A percentile compares a stretch with the other conserved stretches of the same genome.
phyloP scores from a whole-genome alignment of 2,888 invertebrate species.

The Hirtodrosophila alboralis region DNA sequence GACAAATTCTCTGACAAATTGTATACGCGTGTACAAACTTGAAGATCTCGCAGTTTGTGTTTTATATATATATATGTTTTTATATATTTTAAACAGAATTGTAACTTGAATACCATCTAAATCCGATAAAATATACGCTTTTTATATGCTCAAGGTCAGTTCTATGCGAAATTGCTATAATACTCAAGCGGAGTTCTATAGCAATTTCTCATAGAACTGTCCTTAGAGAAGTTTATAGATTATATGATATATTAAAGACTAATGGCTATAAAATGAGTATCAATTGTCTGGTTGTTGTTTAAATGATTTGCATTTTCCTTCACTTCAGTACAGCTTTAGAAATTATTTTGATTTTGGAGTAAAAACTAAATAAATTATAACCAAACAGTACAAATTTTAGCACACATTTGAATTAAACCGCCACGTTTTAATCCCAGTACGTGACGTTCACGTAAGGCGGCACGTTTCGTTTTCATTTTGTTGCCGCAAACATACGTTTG shows the following conservation, averaged over 20 bases:
- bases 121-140: neutral
- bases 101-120: conserved; percentile 11
- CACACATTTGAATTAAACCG: conserved; percentile 14
- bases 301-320: too few species aligned
- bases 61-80: neutral
- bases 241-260: neutral
- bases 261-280: too few species aligned
- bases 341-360: conserved; percentile 15
- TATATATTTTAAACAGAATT: conserved; percentile 2
- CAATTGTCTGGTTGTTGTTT: neutral
- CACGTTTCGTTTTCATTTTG: conserved; percentile 15
- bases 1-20: conserved; percentile 10
- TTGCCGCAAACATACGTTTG: neutral
- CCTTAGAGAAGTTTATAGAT: too few species aligned
- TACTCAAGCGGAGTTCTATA: too few species aligned
- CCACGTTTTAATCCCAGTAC: conserved; percentile 19
- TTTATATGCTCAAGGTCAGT: too few species aligned
- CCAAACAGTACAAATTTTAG: neutral
- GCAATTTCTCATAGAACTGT: too few species aligned
- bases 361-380: conserved; percentile 35
- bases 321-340: conserved; percentile 13
- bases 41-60: conserved; percentile 31
- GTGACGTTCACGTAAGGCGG: neutral
- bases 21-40: conserved; percentile 20
- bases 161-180: too few species aligned